phyloP scores from a whole-genome alignment of 2,797 vertebrate species.

The Melanotaenia parkinsoni region DNA sequence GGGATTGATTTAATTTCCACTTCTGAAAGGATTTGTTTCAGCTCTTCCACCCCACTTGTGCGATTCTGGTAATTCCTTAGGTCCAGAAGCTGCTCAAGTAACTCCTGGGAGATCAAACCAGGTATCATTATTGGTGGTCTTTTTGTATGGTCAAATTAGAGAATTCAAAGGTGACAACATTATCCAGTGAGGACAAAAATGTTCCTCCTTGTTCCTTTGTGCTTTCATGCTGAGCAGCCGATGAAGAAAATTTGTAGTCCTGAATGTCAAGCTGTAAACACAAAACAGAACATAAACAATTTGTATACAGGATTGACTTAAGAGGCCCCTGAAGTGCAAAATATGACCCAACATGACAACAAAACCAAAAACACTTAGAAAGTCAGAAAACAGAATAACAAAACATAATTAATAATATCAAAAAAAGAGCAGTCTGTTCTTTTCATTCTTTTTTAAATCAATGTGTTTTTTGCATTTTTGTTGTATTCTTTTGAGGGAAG shows the following conservation, averaged over 20 bases:
- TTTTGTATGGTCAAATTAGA: slow-evolving; percentile 62
- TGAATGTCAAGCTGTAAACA: slow-evolving; percentile 57
- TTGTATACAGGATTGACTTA: neutral
- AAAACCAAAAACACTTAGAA: neutral
- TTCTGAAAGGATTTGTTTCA: slow-evolving; percentile 82
- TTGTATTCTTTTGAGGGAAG: too few species aligned
- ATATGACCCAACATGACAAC: neutral
- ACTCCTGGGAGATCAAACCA: slow-evolving; percentile 88
- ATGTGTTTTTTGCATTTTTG: too few species aligned
- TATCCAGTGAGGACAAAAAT: slow-evolving; percentile 59
- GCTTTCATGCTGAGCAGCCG: slow-evolving; percentile 66
- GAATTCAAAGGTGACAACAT: slow-evolving; percentile 47
- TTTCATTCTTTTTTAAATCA: too few species aligned
- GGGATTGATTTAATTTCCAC: slow-evolving; percentile 77
- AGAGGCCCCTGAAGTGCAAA: neutral
- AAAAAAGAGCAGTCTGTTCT: neutral
- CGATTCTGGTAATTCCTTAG: slow-evolving; percentile 88
- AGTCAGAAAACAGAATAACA: neutral
- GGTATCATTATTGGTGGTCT: slow-evolving; percentile 81
- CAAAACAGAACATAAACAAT: slow-evolving; percentile 31
- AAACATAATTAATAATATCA: too few species aligned
- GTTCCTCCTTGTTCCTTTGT: slow-evolving; percentile 55
- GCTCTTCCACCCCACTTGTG: slow-evolving; percentile 88
- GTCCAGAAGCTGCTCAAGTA: slow-evolving; percentile 89
- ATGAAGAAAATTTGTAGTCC: slow-evolving; percentile 44